A percentile compares a stretch with the other conserved stretches of the same genome.
These are phyloP conservation scores for Acrocera orbiculus DNA, from an alignment of 2,888 invertebrate species.

Conservation along the genomic window DNA sequence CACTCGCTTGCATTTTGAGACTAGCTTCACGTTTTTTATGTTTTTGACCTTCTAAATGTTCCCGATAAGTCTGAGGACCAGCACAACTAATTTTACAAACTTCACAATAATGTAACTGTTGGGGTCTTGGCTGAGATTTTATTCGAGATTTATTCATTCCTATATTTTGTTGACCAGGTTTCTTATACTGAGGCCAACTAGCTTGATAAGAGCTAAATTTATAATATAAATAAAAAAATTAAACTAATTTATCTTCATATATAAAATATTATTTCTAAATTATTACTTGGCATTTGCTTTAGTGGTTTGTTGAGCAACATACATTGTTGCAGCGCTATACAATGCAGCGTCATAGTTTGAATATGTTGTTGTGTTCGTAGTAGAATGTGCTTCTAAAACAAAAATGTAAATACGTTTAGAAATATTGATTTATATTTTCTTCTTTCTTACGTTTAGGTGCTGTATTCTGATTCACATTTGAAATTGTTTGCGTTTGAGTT, in stretches of 20 bases:
- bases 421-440: background rate
- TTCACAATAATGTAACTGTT: constrained; percentile 94
- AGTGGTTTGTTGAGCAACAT: constrained; percentile 63
- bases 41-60: constrained; percentile 96
- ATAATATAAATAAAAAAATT: too few relatives aligned
- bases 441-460: constrained; percentile 38
- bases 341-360: constrained; percentile 88
- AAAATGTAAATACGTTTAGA: constrained; percentile 4
- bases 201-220: too few relatives aligned
- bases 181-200: constrained; percentile 39
- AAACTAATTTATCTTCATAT: too few relatives aligned
- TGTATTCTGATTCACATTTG: constrained; percentile 12
- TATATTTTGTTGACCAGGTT: constrained; percentile 26
- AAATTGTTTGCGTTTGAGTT: constrained; percentile 15
- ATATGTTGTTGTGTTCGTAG: constrained; percentile 50
- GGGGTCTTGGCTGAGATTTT: constrained; percentile 66
- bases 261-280: constrained; percentile 3
- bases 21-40: constrained; percentile 97
- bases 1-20: constrained; percentile 49
- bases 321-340: constrained; percentile 89
- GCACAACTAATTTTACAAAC: constrained; percentile 98
- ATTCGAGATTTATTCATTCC: constrained; percentile 26
- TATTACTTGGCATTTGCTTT: constrained; percentile 31
- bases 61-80: constrained; percentile 83
- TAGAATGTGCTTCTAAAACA: constrained; percentile 24